Evolutionary conservation across 2,888 invertebrate genomes (phyloP).

Genomic region (Dolomedes plantarius): DNA sequence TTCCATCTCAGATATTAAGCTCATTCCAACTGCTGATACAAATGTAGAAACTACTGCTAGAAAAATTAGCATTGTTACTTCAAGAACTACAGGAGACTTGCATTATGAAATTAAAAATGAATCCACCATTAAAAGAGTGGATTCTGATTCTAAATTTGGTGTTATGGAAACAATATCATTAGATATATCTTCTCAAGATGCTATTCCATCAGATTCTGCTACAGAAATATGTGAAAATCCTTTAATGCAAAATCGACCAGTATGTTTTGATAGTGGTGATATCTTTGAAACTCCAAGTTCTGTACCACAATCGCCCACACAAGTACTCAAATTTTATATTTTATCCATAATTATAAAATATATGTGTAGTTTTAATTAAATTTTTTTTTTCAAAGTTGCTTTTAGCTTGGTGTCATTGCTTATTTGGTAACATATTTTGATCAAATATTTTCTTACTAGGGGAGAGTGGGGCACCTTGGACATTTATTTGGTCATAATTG

Average conservation of each 20-base stretch:
- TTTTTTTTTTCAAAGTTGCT: too few relatives aligned
- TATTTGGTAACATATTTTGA: too few relatives aligned
- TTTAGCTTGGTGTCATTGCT: too few relatives aligned
- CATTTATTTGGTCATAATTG: too few relatives aligned
- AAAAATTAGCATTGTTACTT: neutral
- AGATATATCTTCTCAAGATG: slow-evolving; percentile 91
- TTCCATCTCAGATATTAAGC: slow-evolving; percentile 24
- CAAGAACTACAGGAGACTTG: neutral
- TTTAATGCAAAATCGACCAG: neutral
- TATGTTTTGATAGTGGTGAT: neutral
- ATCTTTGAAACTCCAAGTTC: neutral
- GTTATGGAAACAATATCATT: slow-evolving; percentile 78
- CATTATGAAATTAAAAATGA: slow-evolving; percentile 26
- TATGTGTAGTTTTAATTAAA: too few relatives aligned
- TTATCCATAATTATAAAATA: too few relatives aligned
- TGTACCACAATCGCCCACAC: neutral
- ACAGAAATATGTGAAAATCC: neutral
- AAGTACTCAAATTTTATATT: neutral
- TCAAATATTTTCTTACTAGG: too few relatives aligned
- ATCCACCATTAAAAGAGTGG: slow-evolving; percentile 44
- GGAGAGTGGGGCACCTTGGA: too few relatives aligned
- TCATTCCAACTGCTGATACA: neutral
- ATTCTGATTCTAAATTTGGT: slow-evolving; percentile 63
- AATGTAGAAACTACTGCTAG: neutral
- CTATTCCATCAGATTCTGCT: neutral